Evolutionary conservation across 2,888 invertebrate species (phyloP), one percentile per base, ranked within the genome.

Genomic region (Philonicus albiceps): DNA sequence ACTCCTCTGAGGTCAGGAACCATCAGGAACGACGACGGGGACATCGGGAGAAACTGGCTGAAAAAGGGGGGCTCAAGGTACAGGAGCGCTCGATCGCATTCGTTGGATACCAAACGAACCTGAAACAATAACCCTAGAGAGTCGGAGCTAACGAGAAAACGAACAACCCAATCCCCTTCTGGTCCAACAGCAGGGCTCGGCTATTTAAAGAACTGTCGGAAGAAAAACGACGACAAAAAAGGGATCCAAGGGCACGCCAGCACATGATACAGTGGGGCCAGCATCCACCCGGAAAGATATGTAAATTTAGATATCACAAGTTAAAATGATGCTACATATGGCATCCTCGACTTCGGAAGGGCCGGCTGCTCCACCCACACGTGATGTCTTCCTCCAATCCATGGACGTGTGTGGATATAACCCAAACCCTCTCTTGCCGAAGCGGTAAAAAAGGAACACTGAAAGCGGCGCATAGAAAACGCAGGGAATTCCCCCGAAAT

Each of bases 371-470:
- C 87, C 87, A 86, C 87, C 87, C 87, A 87, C 76, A 87, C 86
- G 74, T 84, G 86, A 87, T 78, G 87, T 87, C 87, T 87, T 87
- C 84, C 86, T 87, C 87, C 87, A 87, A 86, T 87, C 86, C 87
- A 87, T 76, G 86, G 84, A 84, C 76, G 84, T 73, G 31, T 86
- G 53, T 55, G 43, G 43, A 43, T 43, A 43, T 73, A 86, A 83
- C 49, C 55, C 86, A 74, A 49, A 37, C 78, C 55, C 55, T 43
- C 74, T 84, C 49, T 19, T 19, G 22, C 8, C 55, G 64, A 64
- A 27, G 64, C 74, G 73, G n/a, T 85, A 40, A 27, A 85, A 43
- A 85, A 85, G n/a, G 19, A 72, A 16, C 22, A 27, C 64, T 3
- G 22, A 64, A 64, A 64, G 6, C n/a, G 55, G 53, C 31, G 30